A percentile compares a stretch with the other conserved stretches of the same genome.
These are phyloP conservation scores for Tiliacea citrago DNA, from an alignment of 2,888 invertebrate genomes.

Conservation along the genomic window DNA sequence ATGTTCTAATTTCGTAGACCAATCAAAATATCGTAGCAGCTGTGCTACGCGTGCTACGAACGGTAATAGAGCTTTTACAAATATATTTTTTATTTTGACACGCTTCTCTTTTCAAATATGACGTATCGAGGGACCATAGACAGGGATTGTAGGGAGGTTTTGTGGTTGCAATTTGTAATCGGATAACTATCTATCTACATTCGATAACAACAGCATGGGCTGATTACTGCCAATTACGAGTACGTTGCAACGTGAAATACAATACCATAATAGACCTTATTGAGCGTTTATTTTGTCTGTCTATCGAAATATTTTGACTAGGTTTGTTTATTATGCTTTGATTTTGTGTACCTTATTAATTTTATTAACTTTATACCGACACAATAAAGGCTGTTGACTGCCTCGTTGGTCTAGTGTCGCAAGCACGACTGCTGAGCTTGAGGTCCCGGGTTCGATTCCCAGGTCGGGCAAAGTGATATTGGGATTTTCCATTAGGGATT, in stretches of 20 bases:
- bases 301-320: conserved; percentile 27
- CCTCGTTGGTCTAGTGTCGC: too few relatives aligned
- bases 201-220: conserved; percentile 45
- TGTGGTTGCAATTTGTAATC: conserved; percentile 53
- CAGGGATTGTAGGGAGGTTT: conserved; percentile 8
- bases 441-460: too few relatives aligned
- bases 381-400: too few relatives aligned
- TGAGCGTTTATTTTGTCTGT: conserved; percentile 42
- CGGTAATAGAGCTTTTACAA: not conserved
- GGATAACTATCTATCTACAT: conserved; percentile 46
- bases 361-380: not conserved
- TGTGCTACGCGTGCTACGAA: conserved; percentile 51
- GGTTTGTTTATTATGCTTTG: not conserved
- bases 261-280: conserved; percentile 30
- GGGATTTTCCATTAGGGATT: too few relatives aligned
- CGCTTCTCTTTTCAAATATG: conserved; percentile 20
- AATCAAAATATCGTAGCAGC: conserved; percentile 37
- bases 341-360: not conserved
- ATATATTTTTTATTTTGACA: not conserved
- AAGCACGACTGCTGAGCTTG: too few relatives aligned
- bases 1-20: conserved; percentile 20
- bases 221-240: conserved; percentile 41
- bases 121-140: conserved; percentile 11
- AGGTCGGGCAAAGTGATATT: too few relatives aligned
- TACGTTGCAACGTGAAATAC: conserved; percentile 28